Percentiles rank a stretch among this genome's conserved stretches.
phyloP scores from a whole-genome alignment of 1,140 invertebrate genomes.

The Mamestra configurata region DNA sequence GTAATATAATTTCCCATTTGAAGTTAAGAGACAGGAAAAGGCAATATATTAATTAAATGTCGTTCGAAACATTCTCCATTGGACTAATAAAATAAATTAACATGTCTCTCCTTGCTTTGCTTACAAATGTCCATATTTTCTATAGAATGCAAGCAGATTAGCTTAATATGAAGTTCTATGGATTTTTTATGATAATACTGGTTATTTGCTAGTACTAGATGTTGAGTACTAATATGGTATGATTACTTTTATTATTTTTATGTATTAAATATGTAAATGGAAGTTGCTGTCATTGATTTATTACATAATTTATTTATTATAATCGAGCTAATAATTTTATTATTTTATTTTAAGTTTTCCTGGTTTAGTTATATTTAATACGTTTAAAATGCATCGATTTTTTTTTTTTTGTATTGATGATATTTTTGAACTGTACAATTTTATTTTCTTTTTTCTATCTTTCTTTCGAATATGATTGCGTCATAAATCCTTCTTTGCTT shows the following conservation, averaged over 20 bases:
- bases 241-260: neutral
- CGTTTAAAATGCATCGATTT: no score
- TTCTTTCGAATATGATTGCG: no score
- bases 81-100: neutral
- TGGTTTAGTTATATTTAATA: no score
- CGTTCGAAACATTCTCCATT: neutral
- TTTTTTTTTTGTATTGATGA: no score
- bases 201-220: neutral
- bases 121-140: constrained; percentile 25
- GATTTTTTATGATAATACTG: constrained; percentile 24
- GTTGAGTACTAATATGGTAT: neutral
- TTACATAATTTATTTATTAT: no score
- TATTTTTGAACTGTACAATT: no score
- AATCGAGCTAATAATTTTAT: no score
- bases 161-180: neutral
- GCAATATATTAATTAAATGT: neutral
- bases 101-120: neutral
- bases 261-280: neutral
- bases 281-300: neutral
- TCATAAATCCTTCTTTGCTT: no score
- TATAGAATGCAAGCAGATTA: neutral
- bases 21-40: no score
- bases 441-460: no score
- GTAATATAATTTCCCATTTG: neutral
- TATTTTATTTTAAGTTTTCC: no score